Base-by-base conservation (phyloP, 2,888 invertebrate species). In the Microctonus aethiopoides region DNA sequence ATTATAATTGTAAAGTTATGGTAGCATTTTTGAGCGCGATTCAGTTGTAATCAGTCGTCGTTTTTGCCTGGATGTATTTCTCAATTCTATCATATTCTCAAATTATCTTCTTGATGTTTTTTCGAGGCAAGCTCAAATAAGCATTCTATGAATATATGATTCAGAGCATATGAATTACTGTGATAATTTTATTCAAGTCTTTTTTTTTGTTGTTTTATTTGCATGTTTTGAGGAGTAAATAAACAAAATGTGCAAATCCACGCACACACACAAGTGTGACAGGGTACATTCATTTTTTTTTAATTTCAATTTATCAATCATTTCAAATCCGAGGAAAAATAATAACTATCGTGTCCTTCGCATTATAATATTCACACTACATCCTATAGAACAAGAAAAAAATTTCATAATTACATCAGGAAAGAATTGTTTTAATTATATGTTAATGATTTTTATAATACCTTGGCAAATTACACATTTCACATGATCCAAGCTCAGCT, bases 401-500 rank as follows among this genome's bases (percentile, higher is more conserved):
- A 32, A 54, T 57, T 67, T 26, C 39, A 2, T 32, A 41, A 68
- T 54, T 1, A 67, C 5, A 20, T 34, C 13, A 54, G 32, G 60
- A 54, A n/a, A n/a, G n/a, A n/a, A n/a, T n/a, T n/a, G n/a, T n/a
- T n/a, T 57, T 54, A 29, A 3, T 56, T 32, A 24, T 7, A 61
- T 54, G 32, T 11, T 60, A 61, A 41, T 60, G 34, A 68, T 60
- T 46, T 41, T 67, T 65, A 16, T 68, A 54, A 70, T 74, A 91
- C 90, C 92, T 91, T 75, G 97, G 97, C 87, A 97, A 89, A 85
- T 92, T 93, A 89, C 98, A 98, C 91, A 98, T 97, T 87, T 97
- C 97, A 89, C 98, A 98, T 76, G 91, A 90, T 79, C 89, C 90
- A 76, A 90, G 89, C 74, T 92, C 91, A 73, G 92, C 89, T 74